Percentiles rank a stretch among this genome's conserved stretches.
These are phyloP conservation scores for Oriolus oriolus DNA, from an alignment of 2,113 vertebrate genomes.

Conservation along the genomic window DNA sequence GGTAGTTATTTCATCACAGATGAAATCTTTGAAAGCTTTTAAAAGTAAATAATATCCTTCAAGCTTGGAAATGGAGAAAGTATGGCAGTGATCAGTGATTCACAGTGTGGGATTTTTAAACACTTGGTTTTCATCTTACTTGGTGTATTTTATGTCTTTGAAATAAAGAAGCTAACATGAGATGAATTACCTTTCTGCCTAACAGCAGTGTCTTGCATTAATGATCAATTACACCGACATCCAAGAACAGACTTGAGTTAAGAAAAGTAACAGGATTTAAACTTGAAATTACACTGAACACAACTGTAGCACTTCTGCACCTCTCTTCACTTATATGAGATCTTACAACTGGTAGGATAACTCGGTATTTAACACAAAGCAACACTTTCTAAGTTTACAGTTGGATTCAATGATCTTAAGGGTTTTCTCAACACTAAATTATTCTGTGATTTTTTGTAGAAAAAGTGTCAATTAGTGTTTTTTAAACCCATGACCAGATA, in stretches of 20 bases:
- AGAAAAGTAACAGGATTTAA: slow-evolving; percentile 16
- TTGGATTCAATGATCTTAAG: not conserved
- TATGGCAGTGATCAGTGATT: slow-evolving; percentile 22
- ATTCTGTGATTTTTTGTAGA: not conserved
- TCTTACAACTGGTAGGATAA: not conserved
- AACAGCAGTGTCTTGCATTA: slow-evolving; percentile 21
- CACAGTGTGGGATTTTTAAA: slow-evolving; percentile 37
- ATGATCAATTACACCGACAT: slow-evolving; percentile 40
- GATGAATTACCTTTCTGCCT: not conserved
- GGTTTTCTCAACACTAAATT: not conserved
- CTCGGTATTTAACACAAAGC: not conserved
- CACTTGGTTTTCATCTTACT: slow-evolving; percentile 26
- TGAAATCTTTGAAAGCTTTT: slow-evolving; percentile 39
- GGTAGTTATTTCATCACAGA: slow-evolving; percentile 34
- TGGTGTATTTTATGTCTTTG: slow-evolving; percentile 27
- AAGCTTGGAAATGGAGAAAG: slow-evolving; percentile 23
- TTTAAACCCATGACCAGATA: not conserved
- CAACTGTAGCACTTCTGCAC: not conserved
- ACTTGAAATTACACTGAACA: not conserved
- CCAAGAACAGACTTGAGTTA: not conserved
- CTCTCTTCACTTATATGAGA: not conserved
- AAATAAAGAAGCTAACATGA: slow-evolving; percentile 24
- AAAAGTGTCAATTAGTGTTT: not conserved
- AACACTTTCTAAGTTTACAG: not conserved
- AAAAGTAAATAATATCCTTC: slow-evolving; percentile 58